phyloP scores from a whole-genome alignment of 2,797 vertebrate genomes.

The Eulemur albifrons region DNA sequence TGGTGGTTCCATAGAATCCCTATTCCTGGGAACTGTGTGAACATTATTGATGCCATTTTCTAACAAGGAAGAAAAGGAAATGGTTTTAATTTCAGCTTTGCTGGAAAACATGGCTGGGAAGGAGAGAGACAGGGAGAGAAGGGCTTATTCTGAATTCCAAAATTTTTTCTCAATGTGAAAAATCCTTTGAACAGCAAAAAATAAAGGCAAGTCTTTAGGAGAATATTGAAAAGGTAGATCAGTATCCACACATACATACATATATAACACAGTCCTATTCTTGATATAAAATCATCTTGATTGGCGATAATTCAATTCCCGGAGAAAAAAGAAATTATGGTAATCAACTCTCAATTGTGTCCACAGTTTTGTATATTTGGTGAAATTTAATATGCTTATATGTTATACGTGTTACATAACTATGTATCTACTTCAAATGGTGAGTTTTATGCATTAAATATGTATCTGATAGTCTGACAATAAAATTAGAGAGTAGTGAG shows the following conservation, averaged over 20 bases:
- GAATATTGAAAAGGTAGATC: neutral
- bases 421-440: neutral
- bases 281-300: constrained; percentile 19
- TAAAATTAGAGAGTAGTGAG: neutral
- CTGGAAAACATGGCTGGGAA: neutral
- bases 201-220: neutral
- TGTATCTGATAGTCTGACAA: neutral
- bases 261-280: neutral
- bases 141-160: neutral
- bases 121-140: neutral
- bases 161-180: neutral
- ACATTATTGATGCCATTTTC: neutral
- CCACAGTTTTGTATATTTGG: neutral
- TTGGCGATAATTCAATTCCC: neutral
- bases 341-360: neutral
- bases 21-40: neutral
- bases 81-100: neutral
- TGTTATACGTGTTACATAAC: neutral
- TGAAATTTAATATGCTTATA: neutral
- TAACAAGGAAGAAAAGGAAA: neutral
- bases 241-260: neutral
- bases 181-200: neutral
- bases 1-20: neutral
- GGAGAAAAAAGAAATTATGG: neutral
- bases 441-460: neutral